Evolutionary conservation across 2,113 vertebrate species (phyloP).

Genomic region (Stegostoma tigrinum): DNA sequence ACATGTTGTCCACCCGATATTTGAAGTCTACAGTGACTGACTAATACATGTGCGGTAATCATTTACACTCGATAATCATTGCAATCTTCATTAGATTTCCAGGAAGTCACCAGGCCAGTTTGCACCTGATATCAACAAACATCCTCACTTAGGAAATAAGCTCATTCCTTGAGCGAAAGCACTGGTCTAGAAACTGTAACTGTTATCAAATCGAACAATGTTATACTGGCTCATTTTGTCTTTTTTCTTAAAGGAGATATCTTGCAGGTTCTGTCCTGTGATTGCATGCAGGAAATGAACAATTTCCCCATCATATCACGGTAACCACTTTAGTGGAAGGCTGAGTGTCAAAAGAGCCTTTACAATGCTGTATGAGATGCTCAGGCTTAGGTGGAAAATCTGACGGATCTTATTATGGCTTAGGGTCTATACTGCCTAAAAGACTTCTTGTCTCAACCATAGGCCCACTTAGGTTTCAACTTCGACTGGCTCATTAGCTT

Average conservation of each 20-base stretch:
- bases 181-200: no score
- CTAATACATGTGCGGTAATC: background rate
- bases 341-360: background rate
- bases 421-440: background rate
- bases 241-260: background rate
- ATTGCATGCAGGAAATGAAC: background rate
- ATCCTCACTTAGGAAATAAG: background rate
- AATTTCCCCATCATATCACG: background rate
- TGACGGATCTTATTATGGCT: background rate
- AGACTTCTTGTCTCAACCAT: background rate
- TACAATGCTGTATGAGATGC: background rate
- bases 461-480: background rate
- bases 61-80: background rate
- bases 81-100: background rate
- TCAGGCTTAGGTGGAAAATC: background rate
- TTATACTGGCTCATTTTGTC: background rate
- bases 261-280: background rate
- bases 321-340: background rate
- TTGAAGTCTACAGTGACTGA: no score
- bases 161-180: no score
- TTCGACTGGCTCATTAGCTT: background rate
- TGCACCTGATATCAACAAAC: background rate
- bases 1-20: background rate
- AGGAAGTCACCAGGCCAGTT: background rate
- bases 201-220: background rate